Percentiles rank a stretch among this genome's conserved stretches.
These are phyloP conservation scores for Drosophila triauraria DNA, from an alignment of 1,140 invertebrate species.

Conservation along the genomic window DNA sequence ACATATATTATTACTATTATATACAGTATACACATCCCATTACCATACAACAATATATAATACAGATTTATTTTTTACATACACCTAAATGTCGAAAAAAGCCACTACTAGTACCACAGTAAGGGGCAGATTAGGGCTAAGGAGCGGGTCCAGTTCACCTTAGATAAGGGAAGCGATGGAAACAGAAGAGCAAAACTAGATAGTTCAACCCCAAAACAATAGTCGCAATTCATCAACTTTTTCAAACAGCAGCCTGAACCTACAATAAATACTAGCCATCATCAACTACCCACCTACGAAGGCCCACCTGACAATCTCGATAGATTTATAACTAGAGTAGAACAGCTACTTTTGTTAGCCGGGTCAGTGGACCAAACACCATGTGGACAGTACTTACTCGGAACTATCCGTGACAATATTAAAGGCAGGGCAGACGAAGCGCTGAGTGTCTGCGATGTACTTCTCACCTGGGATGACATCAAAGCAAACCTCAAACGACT, in stretches of 20 bases:
- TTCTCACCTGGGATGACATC: too few species aligned
- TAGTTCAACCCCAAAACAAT: constrained; percentile 19
- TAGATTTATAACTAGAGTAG: constrained; percentile 23
- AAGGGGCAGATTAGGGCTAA: constrained; percentile 1
- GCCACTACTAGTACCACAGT: constrained; percentile 16
- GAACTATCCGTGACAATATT: too few species aligned
- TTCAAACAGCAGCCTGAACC: constrained; percentile 6
- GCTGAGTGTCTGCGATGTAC: too few species aligned
- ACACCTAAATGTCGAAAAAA: neutral
- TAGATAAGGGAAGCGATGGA: constrained; percentile 19
- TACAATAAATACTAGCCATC: constrained; percentile 15
- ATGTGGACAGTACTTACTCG: neutral
- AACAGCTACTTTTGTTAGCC: constrained; percentile 25
- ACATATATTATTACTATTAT: too few species aligned
- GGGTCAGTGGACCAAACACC: constrained; percentile 17
- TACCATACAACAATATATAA: too few species aligned
- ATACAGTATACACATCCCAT: too few species aligned
- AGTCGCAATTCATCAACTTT: constrained; percentile 17
- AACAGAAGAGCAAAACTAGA: constrained; percentile 10
- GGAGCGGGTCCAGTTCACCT: constrained; percentile 4
- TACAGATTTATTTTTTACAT: too few species aligned
- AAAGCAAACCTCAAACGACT: too few species aligned
- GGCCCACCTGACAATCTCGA: constrained; percentile 1
- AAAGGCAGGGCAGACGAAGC: too few species aligned
- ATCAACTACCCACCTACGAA: constrained; percentile 10